Evolutionary conservation across 2,888 invertebrate species (phyloP).

Genomic region (Apamea epomidion): DNA sequence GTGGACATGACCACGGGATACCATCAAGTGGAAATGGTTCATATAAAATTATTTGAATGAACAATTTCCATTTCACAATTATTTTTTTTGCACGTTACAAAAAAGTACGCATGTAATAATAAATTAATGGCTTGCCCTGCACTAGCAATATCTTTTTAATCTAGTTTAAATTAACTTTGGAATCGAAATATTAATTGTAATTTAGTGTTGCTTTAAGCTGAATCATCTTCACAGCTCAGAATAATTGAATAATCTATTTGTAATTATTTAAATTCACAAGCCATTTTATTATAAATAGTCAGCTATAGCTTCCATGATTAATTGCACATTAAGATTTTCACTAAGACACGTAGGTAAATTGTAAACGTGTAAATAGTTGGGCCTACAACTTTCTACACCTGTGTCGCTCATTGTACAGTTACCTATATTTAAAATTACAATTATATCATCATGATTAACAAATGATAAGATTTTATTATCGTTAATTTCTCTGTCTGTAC

Average conservation of each 20-base stretch:
- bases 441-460: slow-evolving; percentile 64
- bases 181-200: not conserved
- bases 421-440: slow-evolving; percentile 71
- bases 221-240: not conserved
- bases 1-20: slow-evolving; percentile 4
- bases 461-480: slow-evolving; percentile 66
- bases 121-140: not conserved
- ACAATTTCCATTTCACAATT: too few relatives aligned
- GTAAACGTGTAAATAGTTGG: slow-evolving; percentile 82
- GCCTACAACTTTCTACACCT: slow-evolving; percentile 85
- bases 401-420: slow-evolving; percentile 88
- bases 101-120: not conserved
- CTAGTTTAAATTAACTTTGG: not conserved
- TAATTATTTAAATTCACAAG: not conserved
- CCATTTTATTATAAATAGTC: not conserved
- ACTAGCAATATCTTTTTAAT: not conserved
- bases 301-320: slow-evolving; percentile 22
- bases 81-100: not conserved
- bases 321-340: slow-evolving; percentile 66
- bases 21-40: not conserved
- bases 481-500: slow-evolving; percentile 64
- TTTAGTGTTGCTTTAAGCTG: not conserved
- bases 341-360: slow-evolving; percentile 74
- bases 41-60: not conserved
- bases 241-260: not conserved